Conservation (phyloP, 2,797 vertebrate genomes). For the Podarcis lilfordi region DNA sequence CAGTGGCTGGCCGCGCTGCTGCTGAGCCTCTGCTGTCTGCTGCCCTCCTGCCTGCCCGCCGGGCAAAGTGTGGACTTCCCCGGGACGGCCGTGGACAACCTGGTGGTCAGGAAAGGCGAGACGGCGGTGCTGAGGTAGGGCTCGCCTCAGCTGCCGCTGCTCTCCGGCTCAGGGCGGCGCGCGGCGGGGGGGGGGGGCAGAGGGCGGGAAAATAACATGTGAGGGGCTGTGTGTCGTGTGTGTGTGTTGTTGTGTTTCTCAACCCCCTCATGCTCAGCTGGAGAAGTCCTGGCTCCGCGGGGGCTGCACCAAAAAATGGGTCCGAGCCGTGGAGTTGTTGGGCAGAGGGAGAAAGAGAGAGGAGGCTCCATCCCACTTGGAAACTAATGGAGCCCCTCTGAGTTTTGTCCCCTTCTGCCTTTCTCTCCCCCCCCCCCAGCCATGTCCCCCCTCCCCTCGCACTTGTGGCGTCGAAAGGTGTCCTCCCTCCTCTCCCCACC, state of each 20-base stretch:
- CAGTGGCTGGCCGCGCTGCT: slow-evolving; percentile 93
- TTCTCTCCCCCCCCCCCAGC: too few species aligned
- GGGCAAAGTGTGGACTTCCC: slow-evolving; percentile 94
- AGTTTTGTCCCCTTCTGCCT: not conserved
- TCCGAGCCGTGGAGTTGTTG: not conserved
- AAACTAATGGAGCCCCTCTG: slow-evolving; percentile 21
- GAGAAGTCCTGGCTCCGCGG: not conserved
- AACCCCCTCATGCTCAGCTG: not conserved
- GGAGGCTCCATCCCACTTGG: slow-evolving; percentile 37
- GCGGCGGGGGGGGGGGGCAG: not conserved
- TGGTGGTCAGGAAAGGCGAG: slow-evolving; percentile 97
- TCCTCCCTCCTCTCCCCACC: not conserved
- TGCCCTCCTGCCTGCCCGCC: slow-evolving; percentile 92
- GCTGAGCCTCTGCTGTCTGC: slow-evolving; percentile 93
- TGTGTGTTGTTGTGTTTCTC: not conserved
- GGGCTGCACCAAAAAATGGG: not conserved
- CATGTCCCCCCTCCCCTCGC: not conserved
- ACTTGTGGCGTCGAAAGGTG: not conserved
- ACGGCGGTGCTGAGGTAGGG: slow-evolving; percentile 95
- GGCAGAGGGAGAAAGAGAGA: not conserved
- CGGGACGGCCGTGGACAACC: slow-evolving; percentile 86
- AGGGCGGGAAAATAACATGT: too few species aligned
- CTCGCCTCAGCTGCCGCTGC: not conserved
- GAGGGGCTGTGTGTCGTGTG: not conserved
- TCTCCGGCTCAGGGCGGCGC: not conserved